Evolutionary conservation across 2,797 vertebrate genomes (phyloP).

Genomic region (Lagodon rhomboides): DNA sequence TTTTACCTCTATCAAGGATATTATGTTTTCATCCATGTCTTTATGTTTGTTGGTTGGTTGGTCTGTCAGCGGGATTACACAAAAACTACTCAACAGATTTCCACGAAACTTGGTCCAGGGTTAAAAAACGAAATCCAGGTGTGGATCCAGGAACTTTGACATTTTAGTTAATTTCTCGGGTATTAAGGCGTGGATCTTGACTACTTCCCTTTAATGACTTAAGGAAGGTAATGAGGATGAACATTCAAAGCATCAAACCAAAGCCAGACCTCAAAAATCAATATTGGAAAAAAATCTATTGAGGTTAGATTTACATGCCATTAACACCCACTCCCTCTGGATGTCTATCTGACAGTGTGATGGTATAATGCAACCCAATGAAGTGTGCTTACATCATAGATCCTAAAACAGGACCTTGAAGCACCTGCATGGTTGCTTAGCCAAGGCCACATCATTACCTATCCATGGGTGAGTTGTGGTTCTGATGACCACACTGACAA

Average conservation of each 20-base stretch:
- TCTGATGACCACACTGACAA: constrained; percentile 21
- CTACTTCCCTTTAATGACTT: background rate
- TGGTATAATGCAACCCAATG: constrained; percentile 19
- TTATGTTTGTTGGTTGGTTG: no score
- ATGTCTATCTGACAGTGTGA: constrained; percentile 1
- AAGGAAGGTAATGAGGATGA: background rate
- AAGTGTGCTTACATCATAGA: constrained; percentile 28
- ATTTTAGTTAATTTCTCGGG: no score
- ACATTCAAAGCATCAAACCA: background rate
- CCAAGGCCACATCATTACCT: constrained; percentile 41
- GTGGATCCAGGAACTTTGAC: no score
- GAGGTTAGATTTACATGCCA: background rate
- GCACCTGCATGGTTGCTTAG: constrained; percentile 23
- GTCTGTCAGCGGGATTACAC: no score
- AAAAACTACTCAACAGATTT: no score
- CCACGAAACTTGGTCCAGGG: no score
- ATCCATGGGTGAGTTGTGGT: constrained; percentile 30
- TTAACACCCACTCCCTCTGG: constrained; percentile 9
- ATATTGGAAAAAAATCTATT: constrained; percentile 12
- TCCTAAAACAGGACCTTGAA: constrained; percentile 43
- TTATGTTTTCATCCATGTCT: no score
- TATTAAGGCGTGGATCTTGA: no score
- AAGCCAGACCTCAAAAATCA: constrained; percentile 17
- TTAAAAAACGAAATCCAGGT: no score
- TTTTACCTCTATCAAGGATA: background rate